Evolutionary conservation across 2,888 invertebrate species (phyloP), one percentile per base, ranked within the genome.

Genomic region (Caenorhabditis sp.): DNA sequence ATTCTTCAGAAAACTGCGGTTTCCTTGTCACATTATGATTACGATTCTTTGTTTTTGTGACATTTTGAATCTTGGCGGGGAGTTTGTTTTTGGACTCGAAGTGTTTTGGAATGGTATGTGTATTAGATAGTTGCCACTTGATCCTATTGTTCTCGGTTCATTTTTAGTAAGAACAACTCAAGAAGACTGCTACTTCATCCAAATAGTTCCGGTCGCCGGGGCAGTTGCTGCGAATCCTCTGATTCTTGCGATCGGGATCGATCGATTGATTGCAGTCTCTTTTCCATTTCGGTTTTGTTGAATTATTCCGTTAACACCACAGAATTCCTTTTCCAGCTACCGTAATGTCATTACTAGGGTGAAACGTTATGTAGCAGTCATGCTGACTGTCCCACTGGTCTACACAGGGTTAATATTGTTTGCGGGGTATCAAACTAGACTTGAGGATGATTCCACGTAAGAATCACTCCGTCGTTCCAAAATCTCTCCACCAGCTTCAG

Each of bases 1-100:
- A n/a, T n/a, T n/a, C 13, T 50, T 26, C 70, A 70, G 70, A 35
- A 40, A 47, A 18, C 20, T 70, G 13, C 58, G 80, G 2, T 61
- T 61, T 8, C 72, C 80, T 5, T 80, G 80, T 53, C 80, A 80
- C 37, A 37, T 80, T 11, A 22, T 80, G 11, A 80, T 80, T 4
- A 58, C 67, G 0, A 18, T 80, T 3, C 65, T 65, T 11, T 80
- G 71, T 47, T 11, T 65, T 4, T 58, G 67, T 13, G 80, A 80
- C 18, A 24, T 67, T n/a, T 26, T 80, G 5, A 72, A 80, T 53
- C 35, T 71, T 20, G 32, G 44, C n/a, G 80, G 72, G n/a, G 72
- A 80, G 47, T 80, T 72, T 20, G 64, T 64, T 8, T 79, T 71
- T 11, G n/a, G 40, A 2, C 6, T 40, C 2, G 40, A 40, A 11